Evolutionary conservation across 2,888 invertebrate species (phyloP), one percentile per base, ranked within the genome.

Genomic region (Drosophila tanythrix): DNA sequence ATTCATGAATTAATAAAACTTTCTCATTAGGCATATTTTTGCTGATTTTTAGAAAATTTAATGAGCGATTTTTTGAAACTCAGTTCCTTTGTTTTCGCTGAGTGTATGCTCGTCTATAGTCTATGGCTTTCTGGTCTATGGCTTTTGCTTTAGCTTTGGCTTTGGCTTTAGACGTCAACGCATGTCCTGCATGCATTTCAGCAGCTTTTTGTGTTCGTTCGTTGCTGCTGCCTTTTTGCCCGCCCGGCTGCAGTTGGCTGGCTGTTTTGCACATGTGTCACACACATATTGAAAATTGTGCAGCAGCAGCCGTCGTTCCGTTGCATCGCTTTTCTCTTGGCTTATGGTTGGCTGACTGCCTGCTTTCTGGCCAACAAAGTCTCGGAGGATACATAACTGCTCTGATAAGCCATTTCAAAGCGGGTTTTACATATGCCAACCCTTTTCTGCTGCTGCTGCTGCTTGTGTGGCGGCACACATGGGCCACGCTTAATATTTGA

Each of bases 341-440:
- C 88, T 88, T 88, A 88, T 88, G 81, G 70, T 29, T 57, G 81
- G 70, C 29, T 57, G 57, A 40, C 46, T 13, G 40, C 5, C 21
- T 46, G 82, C 70, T 65, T 77, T 64, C 62, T 50, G 69, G 64
- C 56, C 69, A 46, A 76, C 71, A 82, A 82, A 70, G 79, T 70
- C 79, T 74, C 82, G 82, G 80, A 66, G 38, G 43, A 74, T 74
- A 75, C 55, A 55, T 25, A 56, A 56, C 55, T 64, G 76, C 62
- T 69, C 77, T 73, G 85, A 89, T 85, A 85, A 85, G 85, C 85
- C 77, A 84, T 84, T 89, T 76, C 84, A 87, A 89, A 76, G 73
- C 64, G 80, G 84, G 89, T 82, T 85, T 85, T 89, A 87, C 89
- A 85, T 85, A 87, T 89, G 85, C 82, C 89, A 80, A 67, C 29